These are phyloP conservation scores for Artemisiospiza belli DNA, from an alignment of 2,113 vertebrate species.

Conservation along the genomic window DNA sequence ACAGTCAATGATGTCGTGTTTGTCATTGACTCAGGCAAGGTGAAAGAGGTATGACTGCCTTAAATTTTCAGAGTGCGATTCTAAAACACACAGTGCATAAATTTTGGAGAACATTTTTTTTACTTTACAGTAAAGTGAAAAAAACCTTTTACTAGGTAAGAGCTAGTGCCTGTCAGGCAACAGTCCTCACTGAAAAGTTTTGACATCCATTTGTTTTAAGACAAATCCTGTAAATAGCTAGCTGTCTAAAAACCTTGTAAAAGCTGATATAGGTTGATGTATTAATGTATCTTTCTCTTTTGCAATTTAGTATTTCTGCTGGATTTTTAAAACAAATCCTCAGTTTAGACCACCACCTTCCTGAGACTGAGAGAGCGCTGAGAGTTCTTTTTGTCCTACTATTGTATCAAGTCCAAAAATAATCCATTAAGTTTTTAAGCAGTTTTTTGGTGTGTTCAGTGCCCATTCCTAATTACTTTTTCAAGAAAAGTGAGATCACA, in stretches of 20 bases:
- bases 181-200: neutral
- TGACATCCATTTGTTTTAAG: neutral
- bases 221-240: neutral
- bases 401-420: neutral
- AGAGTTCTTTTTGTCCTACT: neutral
- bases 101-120: neutral
- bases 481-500: neutral
- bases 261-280: neutral
- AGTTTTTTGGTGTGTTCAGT: neutral
- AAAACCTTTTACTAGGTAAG: neutral
- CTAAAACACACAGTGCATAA: neutral
- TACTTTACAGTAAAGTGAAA: neutral
- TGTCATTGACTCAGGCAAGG: conserved; percentile 95
- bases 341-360: neutral
- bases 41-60: conserved; percentile 87
- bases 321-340: neutral
- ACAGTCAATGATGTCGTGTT: conserved; percentile 95
- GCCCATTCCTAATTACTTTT: neutral
- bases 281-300: neutral
- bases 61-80: neutral
- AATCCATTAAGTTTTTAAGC: neutral
- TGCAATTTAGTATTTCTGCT: neutral
- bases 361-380: neutral
- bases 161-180: neutral
- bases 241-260: neutral